These are phyloP conservation scores for Cordilura impudica DNA, from an alignment of 2,888 invertebrate species.

Conservation along the genomic window DNA sequence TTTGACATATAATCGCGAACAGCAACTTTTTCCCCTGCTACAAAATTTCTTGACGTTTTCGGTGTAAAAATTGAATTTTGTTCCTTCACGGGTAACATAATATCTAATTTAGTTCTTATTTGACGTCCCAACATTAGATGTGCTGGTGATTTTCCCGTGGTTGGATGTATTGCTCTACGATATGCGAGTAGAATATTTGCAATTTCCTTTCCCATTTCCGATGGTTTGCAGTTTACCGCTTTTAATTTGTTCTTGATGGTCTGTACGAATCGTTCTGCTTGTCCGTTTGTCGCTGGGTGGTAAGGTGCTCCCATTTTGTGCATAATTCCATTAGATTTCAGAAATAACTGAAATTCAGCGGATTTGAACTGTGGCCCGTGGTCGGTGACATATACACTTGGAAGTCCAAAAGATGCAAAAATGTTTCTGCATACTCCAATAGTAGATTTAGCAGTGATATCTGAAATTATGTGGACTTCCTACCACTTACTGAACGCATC, in stretches of 20 bases:
- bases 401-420: conserved; percentile 48
- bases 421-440: conserved; percentile 53
- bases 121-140: conserved; percentile 8
- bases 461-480: conserved; percentile 59
- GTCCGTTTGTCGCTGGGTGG: too few relatives aligned
- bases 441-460: conserved; percentile 50
- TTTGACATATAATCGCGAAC: conserved; percentile 48
- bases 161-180: conserved; percentile 19
- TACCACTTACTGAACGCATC: conserved; percentile 64
- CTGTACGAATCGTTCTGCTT: too few relatives aligned
- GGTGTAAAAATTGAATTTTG: not conserved
- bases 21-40: conserved; percentile 38
- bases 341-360: conserved; percentile 51
- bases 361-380: conserved; percentile 56
- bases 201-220: conserved; percentile 10
- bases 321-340: conserved; percentile 40
- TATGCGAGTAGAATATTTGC: conserved; percentile 33
- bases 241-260: conserved; percentile 16
- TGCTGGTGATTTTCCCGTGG: conserved; percentile 15
- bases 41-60: conserved; percentile 1
- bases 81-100: conserved; percentile 22
- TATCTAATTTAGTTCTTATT: conserved; percentile 4
- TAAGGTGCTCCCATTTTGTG: too few relatives aligned
- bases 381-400: conserved; percentile 47
- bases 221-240: not conserved